phyloP scores from a whole-genome alignment of 2,113 vertebrate species.

The Speoplatyrhinus poulsoni region DNA sequence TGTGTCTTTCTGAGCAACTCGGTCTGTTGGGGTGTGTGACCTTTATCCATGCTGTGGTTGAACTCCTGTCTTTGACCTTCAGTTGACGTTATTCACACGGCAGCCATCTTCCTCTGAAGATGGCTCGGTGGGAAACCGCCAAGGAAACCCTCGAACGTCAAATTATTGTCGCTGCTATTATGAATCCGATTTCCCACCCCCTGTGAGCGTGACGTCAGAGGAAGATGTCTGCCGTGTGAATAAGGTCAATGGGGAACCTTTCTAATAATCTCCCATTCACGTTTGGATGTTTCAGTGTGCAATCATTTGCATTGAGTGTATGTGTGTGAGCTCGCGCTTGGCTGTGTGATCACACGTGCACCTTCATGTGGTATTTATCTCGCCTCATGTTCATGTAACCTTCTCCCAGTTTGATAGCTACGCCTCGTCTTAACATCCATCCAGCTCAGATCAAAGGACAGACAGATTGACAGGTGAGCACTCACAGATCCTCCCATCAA shows the following conservation, averaged over 20 bases:
- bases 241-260: too few species aligned
- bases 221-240: too few species aligned
- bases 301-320: background rate
- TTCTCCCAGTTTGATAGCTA: conserved; percentile 4
- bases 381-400: conserved; percentile 5
- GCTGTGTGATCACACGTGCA: background rate
- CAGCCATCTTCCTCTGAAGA: too few species aligned
- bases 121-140: too few species aligned
- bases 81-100: too few species aligned
- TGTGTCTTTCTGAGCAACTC: background rate
- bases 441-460: conserved; percentile 38
- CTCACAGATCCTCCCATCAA: conserved; percentile 36
- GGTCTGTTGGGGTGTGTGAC: conserved; percentile 44
- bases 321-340: background rate
- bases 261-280: background rate
- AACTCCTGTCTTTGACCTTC: conserved; percentile 19
- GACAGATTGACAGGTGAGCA: conserved; percentile 48
- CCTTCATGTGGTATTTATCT: background rate
- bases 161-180: too few species aligned
- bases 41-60: conserved; percentile 52
- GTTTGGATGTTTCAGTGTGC: background rate
- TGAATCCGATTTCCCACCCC: too few species aligned
- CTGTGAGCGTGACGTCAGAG: too few species aligned
- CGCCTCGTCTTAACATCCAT: background rate
- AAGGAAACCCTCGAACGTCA: too few species aligned